These are phyloP conservation scores for Drosophila dives DNA, from an alignment of 2,888 invertebrate genomes.

Conservation along the genomic window DNA sequence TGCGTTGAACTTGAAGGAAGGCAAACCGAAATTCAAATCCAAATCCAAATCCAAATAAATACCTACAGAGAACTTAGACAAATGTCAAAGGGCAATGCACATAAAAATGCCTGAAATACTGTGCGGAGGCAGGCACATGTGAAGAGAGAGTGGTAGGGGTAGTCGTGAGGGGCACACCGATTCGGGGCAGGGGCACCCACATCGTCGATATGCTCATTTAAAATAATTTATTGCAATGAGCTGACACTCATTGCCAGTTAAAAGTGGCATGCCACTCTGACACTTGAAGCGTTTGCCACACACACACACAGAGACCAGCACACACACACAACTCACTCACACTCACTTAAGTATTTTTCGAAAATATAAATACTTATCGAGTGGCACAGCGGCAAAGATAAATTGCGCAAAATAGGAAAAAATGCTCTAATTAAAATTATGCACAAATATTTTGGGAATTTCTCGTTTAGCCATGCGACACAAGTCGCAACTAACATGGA, in stretches of 20 bases:
- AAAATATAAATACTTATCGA: constrained; percentile 57
- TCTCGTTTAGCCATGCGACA: constrained; percentile 52
- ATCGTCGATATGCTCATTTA: constrained; percentile 82
- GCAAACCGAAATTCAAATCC: constrained; percentile 23
- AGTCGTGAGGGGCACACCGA: background rate
- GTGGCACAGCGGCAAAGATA: constrained; percentile 63
- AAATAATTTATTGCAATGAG: constrained; percentile 83
- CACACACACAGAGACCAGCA: constrained; percentile 19
- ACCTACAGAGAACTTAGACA: constrained; percentile 43
- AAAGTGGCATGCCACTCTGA: constrained; percentile 61
- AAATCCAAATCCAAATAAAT: constrained; percentile 27
- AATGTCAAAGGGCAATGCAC: constrained; percentile 52
- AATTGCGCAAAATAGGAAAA: constrained; percentile 78
- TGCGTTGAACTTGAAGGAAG: constrained; percentile 42
- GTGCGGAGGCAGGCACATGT: constrained; percentile 31
- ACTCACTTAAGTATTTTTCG: constrained; percentile 21
- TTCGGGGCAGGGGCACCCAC: constrained; percentile 27
- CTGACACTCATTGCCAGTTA: constrained; percentile 80
- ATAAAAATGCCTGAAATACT: constrained; percentile 64
- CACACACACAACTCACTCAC: constrained; percentile 32
- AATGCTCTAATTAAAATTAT: constrained; percentile 83
- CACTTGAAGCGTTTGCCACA: constrained; percentile 60
- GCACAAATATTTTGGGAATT: constrained; percentile 80
- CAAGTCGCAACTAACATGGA: constrained; percentile 46
- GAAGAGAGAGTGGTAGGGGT: constrained; percentile 4